Evolutionary conservation across 2,113 vertebrate species (phyloP), one percentile per base, ranked within the genome.

Genomic region (Ageneiosus marmoratus): DNA sequence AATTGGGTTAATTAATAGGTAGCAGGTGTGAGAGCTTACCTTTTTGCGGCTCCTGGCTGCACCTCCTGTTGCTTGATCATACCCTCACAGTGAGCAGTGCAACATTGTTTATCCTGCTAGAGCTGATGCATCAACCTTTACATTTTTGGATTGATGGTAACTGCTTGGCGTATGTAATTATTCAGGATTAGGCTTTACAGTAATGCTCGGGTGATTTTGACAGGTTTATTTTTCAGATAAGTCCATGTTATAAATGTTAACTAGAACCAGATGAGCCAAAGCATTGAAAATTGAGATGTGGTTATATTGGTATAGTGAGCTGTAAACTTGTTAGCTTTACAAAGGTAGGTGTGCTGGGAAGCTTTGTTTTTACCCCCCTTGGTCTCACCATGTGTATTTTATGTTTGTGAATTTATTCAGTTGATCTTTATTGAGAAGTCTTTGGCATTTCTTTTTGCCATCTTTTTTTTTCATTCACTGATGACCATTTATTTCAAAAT

Each of bases 281-380:
- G 27, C 11, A 24, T 80, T 77, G 32, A 7, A 56, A 80, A 69
- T 15, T 4, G 27, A 56, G 0, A 29, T 58, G 32, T 44, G 56
- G 13, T 7, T 20, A 48, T 74, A 79, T 77, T 32, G 27, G 53
- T 34, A 20, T 48, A 51, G 77, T 29, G 6, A 34, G 22, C 60
- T 27, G 20, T 53, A 34, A 6, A 10, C 16, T 22, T 75, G 56
- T 46, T 75, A 79, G 56, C 6, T 20, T 87, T 76, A 34, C 41
- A 83, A 92, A 98, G 97, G 96, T 99, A 99, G 95, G 96, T 89
- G 85, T 94, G 93, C 91, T 89, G 94, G 94, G 86, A 91, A 95
- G 94, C 88, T 91, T 92, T 95, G 89, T 91, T 94, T 92, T 93
- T 90, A 93, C 90, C 85, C 85, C 86, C 85, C 90, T 74, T 92